phyloP scores from a whole-genome alignment of 2,888 invertebrate genomes.

The Spisula solida region DNA sequence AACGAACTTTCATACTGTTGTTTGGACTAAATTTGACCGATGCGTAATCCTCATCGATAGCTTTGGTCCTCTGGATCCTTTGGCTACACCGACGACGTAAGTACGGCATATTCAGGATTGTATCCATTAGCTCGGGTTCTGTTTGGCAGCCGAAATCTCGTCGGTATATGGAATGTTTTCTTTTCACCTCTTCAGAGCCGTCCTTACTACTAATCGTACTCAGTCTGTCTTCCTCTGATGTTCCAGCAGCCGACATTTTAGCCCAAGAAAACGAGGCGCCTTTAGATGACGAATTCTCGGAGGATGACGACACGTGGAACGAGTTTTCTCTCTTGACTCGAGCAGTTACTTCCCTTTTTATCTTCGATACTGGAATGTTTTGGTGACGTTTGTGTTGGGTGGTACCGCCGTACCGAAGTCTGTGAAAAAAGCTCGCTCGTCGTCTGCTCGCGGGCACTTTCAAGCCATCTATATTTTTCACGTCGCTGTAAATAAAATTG shows the following conservation, averaged over 20 bases:
- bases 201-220: conserved; percentile 75
- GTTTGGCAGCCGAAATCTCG: conserved; percentile 77
- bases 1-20: conserved; percentile 64
- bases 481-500: conserved; percentile 66
- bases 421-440: conserved; percentile 57
- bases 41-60: conserved; percentile 60
- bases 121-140: conserved; percentile 72
- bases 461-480: conserved; percentile 63
- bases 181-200: conserved; percentile 67
- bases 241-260: conserved; percentile 65
- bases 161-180: conserved; percentile 59
- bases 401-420: conserved; percentile 58
- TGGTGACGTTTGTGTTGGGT: conserved; percentile 38
- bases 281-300: conserved; percentile 43
- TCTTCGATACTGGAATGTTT: conserved; percentile 54
- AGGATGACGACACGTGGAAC: conserved; percentile 70
- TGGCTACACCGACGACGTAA: conserved; percentile 63
- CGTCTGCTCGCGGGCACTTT: conserved; percentile 48
- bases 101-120: conserved; percentile 62
- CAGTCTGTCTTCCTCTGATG: conserved; percentile 71
- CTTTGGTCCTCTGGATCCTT: conserved; percentile 57
- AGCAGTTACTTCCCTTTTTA: conserved; percentile 46
- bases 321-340: conserved; percentile 74
- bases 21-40: conserved; percentile 62
- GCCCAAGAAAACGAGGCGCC: conserved; percentile 73